phyloP scores from a whole-genome alignment of 2,797 vertebrate species.

The Micromesistius poutassou region DNA sequence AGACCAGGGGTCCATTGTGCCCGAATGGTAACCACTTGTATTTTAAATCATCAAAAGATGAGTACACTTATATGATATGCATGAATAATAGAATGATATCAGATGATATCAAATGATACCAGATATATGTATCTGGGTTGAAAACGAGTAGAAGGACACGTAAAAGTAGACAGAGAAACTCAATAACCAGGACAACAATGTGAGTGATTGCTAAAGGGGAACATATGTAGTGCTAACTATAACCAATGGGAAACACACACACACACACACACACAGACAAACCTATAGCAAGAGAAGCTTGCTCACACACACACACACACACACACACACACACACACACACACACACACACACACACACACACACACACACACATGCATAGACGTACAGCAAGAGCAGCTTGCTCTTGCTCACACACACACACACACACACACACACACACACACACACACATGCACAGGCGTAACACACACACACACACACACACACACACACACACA shows the following conservation, averaged over 20 bases:
- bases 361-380: constrained; percentile 44
- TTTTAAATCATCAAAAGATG: no score
- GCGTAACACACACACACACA: constrained; percentile 33
- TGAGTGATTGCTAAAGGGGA: constrained; percentile 68
- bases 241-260: constrained; percentile 68
- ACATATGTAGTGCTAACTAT: constrained; percentile 64
- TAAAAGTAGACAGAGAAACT: constrained; percentile 46
- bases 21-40: no score
- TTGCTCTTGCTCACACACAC: constrained; percentile 32
- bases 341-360: no score
- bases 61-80: no score
- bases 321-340: constrained; percentile 7
- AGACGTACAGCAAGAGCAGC: constrained; percentile 4
- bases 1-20: no score
- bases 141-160: constrained; percentile 5
- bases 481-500: constrained; percentile 37
- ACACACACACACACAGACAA: constrained; percentile 5
- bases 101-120: no score
- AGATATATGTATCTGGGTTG: no score
- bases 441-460: constrained; percentile 36
- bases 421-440: neutral
- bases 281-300: constrained; percentile 12
- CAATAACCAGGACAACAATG: constrained; percentile 61
- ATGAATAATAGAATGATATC: no score
- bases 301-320: constrained; percentile 25